Evolutionary conservation across 2,888 invertebrate genomes (phyloP), one percentile per base, ranked within the genome.

Genomic region (Drosophila prolongata): DNA sequence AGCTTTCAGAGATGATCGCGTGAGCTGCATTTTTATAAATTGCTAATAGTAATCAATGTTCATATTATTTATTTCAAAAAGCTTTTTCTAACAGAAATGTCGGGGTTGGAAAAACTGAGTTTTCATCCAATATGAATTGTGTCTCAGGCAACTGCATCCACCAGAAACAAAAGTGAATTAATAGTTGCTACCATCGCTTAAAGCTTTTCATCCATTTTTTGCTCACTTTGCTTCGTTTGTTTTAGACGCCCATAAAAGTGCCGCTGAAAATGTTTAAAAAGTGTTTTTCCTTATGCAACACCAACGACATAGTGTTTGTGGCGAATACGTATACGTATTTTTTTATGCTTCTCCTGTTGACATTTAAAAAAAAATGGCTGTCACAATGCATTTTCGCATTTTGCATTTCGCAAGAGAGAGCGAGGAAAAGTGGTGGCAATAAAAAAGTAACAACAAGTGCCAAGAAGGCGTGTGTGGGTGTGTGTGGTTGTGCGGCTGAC

Each of bases 341-440:
- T 68, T 67, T 61, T 59, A 53, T 71, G 27, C 50, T 40, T 47
- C 44, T 61, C 38, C 66, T 46, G 66, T 68, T 64, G 72, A 68
- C 76, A 71, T 76, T 70, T 76, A 61, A 59, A 67, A 67, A 47
- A 71, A 58, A 72, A 75, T 77, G 57, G 56, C 67, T 73, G 64
- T 75, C 68, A 67, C 59, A 70, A 58, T 68, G 62, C 74, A 66
- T 62, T 72, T 72, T 71, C 56, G 44, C 56, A 68, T 68, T 57
- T 69, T 68, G 57, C 57, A 57, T 62, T 59, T 46, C 37, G 38
- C 35, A 30, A 61, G 43, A 34, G 42, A n/a, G 38, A 34, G 19
- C 3, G 10, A 27, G 19, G 14, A 24, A 35, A 16, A 16, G 50
- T 37, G 70, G 72, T 54, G 71, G 73, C 52, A 62, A 71, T 71